Base-by-base conservation (phyloP, 64 coral and sea anemone species). In the Stylophora pistillata region DNA sequence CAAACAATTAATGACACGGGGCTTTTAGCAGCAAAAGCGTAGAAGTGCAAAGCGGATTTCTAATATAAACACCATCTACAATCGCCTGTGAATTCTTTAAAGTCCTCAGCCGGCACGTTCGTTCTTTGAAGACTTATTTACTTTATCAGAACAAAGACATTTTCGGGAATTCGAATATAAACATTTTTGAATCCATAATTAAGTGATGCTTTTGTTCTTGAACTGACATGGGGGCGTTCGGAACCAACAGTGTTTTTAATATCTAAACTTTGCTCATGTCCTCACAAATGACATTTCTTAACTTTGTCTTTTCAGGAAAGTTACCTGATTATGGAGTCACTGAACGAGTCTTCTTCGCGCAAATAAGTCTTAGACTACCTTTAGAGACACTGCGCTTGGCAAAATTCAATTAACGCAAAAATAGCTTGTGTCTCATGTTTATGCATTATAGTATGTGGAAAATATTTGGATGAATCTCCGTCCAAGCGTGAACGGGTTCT, bases 111-210 rank as follows among this genome's bases (percentile, higher is more conserved):
- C 3, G 75, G 53, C 75, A 23, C n/a, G n/a, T 69, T 84, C 61
- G 20, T 62, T 65, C 25, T 16, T 54, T 15, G 30, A 84, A 52
- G 10, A 27, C 69, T 14, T 55, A 2, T 69, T 69, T 84, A 53
- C 62, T 15, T 68, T 15, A 41, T 6, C 53, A 21, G 26, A 18
- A 70, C 60, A 84, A 70, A 84, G 34, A 84, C 20, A 15, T 84
- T 27, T 84, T 53, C 33, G 0, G 23, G 60, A 69, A 66, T 37
- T 64, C 18, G 53, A 65, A 63, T 69, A 4, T 53, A 21, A 23
- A 34, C 30, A 41, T 84, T 69, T 84, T 13, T 69, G 80, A 84
- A 84, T 84, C 23, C 32, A 84, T 53, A 70, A 84, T 84, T 33
- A 84, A 84, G 60, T 21, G 21, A 30, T 25, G 64, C 21, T 34